Evolutionary conservation across 2,888 invertebrate genomes (phyloP).

Genomic region (Tenthredo mesomela): DNA sequence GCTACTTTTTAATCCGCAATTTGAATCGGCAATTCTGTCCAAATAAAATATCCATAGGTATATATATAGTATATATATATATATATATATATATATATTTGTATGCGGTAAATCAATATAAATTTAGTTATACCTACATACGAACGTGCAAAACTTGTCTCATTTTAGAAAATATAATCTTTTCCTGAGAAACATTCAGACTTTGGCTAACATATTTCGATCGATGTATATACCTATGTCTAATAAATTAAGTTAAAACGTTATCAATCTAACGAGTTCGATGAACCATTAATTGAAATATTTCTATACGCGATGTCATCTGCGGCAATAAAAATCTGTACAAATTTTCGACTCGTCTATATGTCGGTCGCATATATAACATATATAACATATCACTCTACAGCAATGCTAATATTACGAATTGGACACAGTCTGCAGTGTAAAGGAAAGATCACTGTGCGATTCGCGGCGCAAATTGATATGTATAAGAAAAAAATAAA

Average conservation of each 20-base stretch:
- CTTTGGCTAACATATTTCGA: not conserved
- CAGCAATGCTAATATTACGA: slow-evolving; percentile 7
- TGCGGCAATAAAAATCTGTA: not conserved
- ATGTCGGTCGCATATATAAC: not conserved
- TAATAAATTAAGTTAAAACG: not conserved
- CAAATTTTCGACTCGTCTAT: not conserved
- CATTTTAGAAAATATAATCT: not conserved
- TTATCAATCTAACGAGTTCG: not conserved
- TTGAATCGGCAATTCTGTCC: slow-evolving; percentile 43
- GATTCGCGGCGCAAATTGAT: not conserved
- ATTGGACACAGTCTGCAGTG: slow-evolving; percentile 6
- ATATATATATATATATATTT: not conserved
- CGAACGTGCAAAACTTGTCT: slow-evolving; percentile 10
- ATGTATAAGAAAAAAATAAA: not conserved
- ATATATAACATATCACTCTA: not conserved
- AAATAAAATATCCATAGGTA: slow-evolving; percentile 6
- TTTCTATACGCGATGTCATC: not conserved
- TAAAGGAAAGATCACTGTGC: not conserved
- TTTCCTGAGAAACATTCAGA: not conserved
- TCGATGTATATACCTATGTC: not conserved
- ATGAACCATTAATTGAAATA: not conserved
- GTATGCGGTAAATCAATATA: slow-evolving; percentile 3
- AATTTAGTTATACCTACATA: not conserved
- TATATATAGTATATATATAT: no score
- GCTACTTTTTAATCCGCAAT: slow-evolving; percentile 50